Evolutionary conservation across 30 jellyfish, hydroid and myxozoan species (phyloP).

Genomic region (Aurelia aurita): DNA sequence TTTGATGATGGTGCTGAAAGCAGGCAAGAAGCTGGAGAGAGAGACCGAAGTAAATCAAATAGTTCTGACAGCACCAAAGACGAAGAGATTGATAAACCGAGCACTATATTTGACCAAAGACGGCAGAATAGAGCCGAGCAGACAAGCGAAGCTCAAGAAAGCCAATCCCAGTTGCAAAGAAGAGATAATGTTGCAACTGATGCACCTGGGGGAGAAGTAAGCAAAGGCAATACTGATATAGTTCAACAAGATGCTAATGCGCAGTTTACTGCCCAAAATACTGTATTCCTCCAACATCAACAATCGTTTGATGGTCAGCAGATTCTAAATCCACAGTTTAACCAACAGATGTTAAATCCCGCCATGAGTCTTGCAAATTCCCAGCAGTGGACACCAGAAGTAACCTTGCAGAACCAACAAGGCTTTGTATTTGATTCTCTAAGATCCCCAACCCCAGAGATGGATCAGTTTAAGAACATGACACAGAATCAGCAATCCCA

Average conservation of each 20-base stretch:
- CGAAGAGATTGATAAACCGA: conserved; percentile 5
- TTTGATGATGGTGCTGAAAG: conserved; percentile 19
- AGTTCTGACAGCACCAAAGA: conserved; percentile 10
- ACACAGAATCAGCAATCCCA: background rate
- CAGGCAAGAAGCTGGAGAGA: background rate
- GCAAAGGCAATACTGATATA: background rate
- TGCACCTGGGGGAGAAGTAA: background rate
- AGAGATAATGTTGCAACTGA: background rate
- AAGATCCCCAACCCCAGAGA: conserved; percentile 92
- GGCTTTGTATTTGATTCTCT: conserved; percentile 69
- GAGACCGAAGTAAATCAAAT: background rate
- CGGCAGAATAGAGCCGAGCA: background rate
- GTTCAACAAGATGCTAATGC: background rate
- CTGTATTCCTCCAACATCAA: conserved; percentile 16
- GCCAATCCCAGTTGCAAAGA: background rate
- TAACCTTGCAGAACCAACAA: conserved; percentile 39
- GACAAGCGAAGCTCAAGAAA: background rate
- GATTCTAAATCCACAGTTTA: background rate
- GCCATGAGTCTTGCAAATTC: conserved; percentile 9
- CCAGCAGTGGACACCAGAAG: conserved; percentile 39
- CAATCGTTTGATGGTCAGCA: conserved; percentile 40
- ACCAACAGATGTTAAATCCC: background rate
- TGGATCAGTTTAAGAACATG: conserved; percentile 54
- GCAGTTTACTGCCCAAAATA: conserved; percentile 8
- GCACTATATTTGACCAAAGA: conserved; percentile 42